A percentile compares a stretch with the other conserved stretches of the same genome.
Evolutionary conservation across 2,888 invertebrate species (phyloP).

Genomic region (Dioctria rufipes): DNA sequence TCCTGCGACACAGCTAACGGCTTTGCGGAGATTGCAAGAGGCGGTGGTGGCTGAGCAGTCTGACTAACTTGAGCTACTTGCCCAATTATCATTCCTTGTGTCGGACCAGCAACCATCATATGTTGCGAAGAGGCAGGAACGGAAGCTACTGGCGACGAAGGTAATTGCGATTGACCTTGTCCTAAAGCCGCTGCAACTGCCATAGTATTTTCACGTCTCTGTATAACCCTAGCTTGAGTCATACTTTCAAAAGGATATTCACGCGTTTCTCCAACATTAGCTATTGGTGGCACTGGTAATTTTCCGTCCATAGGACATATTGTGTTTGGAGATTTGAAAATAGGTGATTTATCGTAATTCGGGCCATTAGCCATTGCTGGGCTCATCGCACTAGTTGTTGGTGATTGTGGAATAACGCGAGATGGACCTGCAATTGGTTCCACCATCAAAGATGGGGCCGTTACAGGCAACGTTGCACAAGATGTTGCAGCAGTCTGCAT

Average conservation of each 20-base stretch:
- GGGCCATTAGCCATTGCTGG: slow-evolving; percentile 57
- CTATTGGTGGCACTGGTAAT: slow-evolving; percentile 74
- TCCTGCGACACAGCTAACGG: slow-evolving; percentile 49
- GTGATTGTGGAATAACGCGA: slow-evolving; percentile 50
- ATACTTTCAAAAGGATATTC: slow-evolving; percentile 92
- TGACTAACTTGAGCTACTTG: slow-evolving; percentile 12
- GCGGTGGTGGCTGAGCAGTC: slow-evolving; percentile 52
- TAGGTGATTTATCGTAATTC: slow-evolving; percentile 62
- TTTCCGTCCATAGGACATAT: slow-evolving; percentile 89
- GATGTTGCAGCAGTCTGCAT: slow-evolving; percentile 56
- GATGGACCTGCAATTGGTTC: slow-evolving; percentile 34
- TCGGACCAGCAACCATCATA: slow-evolving; percentile 30
- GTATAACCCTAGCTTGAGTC: slow-evolving; percentile 91
- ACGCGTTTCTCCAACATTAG: slow-evolving; percentile 69
- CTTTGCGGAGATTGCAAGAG: slow-evolving; percentile 49
- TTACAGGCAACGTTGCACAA: slow-evolving; percentile 52
- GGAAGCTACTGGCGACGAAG: neutral
- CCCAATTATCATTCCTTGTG: slow-evolving; percentile 31
- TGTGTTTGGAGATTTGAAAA: slow-evolving; percentile 87
- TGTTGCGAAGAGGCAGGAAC: slow-evolving; percentile 33
- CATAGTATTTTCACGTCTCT: slow-evolving; percentile 79
- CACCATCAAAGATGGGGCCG: neutral
- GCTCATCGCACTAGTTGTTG: slow-evolving; percentile 58
- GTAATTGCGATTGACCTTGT: slow-evolving; percentile 55
- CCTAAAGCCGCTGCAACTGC: slow-evolving; percentile 66